Conservation (phyloP, 2,888 invertebrate genomes). For the Apamea crenata region DNA sequence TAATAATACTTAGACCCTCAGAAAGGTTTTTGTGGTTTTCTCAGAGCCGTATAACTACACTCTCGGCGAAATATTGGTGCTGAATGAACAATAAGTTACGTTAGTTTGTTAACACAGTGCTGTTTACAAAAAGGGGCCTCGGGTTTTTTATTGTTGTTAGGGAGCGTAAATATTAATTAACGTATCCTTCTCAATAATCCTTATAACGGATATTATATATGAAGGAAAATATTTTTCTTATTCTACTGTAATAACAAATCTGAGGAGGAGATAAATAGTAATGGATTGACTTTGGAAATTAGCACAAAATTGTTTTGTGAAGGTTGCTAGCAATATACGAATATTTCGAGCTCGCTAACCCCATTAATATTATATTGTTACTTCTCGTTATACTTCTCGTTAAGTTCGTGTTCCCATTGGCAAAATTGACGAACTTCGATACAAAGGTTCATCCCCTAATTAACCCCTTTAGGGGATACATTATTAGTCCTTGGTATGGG, state of each 20-base stretch:
- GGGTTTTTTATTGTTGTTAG: conserved; percentile 3
- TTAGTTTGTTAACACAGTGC: conserved; percentile 23
- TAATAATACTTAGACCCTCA: conserved; percentile 54
- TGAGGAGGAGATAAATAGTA: background rate
- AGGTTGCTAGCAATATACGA: background rate
- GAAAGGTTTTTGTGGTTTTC: conserved; percentile 50
- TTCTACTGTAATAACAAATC: background rate
- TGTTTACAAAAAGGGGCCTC: conserved; percentile 11
- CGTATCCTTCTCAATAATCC: background rate
- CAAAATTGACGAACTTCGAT: background rate
- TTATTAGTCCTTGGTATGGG: too few relatives aligned
- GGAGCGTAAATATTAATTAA: conserved; percentile 25
- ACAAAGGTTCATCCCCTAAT: background rate
- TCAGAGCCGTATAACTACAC: conserved; percentile 45
- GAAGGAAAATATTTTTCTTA: background rate
- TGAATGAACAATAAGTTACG: conserved; percentile 33
- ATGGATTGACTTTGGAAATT: background rate
- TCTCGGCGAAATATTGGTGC: conserved; percentile 27
- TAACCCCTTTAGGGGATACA: background rate
- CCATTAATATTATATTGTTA: background rate
- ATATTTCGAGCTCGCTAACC: background rate
- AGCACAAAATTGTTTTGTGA: background rate
- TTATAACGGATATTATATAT: background rate
- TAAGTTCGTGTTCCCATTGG: background rate
- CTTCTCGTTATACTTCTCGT: background rate